Evolutionary conservation across 2,888 invertebrate species (phyloP).

Genomic region (Meghimatium bilineatum): DNA sequence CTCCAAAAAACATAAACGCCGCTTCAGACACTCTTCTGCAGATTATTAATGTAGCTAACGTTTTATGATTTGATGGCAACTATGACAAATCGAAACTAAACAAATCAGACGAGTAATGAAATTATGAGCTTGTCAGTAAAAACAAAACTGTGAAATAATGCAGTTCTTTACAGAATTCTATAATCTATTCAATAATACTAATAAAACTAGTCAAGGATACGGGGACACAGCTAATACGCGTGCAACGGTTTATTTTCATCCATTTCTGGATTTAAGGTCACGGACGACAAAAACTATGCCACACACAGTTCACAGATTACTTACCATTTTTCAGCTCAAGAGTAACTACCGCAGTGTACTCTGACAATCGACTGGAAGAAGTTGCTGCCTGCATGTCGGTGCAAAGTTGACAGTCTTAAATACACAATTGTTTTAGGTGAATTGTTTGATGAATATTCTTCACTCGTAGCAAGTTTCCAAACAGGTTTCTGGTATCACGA

Average conservation of each 20-base stretch:
- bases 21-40: too few species aligned
- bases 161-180: too few species aligned
- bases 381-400: constrained; percentile 56
- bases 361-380: constrained; percentile 53
- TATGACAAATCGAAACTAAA: background rate
- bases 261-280: constrained; percentile 23
- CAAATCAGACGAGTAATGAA: background rate
- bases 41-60: too few species aligned
- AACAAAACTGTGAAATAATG: background rate
- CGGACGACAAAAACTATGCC: background rate
- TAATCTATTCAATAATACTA: too few species aligned
- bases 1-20: too few species aligned
- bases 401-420: too few species aligned
- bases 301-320: constrained; percentile 3
- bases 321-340: constrained; percentile 66
- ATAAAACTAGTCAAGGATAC: too few species aligned
- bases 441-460: background rate
- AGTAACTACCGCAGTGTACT: constrained; percentile 59
- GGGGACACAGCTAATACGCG: background rate
- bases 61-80: too few species aligned
- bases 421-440: background rate
- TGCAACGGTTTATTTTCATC: background rate
- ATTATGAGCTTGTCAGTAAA: background rate
- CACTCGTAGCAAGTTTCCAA: constrained; percentile 16
- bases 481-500: constrained; percentile 53